Conservation (phyloP, 2,888 invertebrate species). For the Drosophila rellima region DNA sequence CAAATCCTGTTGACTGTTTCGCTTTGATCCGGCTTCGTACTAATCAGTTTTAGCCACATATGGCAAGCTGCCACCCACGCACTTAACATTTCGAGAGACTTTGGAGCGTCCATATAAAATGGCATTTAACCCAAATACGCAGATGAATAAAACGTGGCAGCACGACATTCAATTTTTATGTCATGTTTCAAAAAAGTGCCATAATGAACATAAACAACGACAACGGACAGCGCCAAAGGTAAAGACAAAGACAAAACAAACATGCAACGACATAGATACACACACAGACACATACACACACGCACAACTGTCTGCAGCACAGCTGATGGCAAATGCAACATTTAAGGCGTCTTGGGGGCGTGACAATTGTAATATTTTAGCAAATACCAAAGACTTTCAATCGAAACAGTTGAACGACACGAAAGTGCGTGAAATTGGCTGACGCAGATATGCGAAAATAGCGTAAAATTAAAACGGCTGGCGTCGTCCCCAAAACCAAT, state of each 20-base stretch:
- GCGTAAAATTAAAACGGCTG: slow-evolving; percentile 82
- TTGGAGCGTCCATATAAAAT: slow-evolving; percentile 60
- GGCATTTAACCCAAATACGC: slow-evolving; percentile 74
- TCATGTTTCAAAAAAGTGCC: slow-evolving; percentile 51
- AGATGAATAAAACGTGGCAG: slow-evolving; percentile 64
- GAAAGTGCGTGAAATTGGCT: slow-evolving; percentile 63
- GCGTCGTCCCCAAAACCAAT: slow-evolving; percentile 45
- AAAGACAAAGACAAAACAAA: slow-evolving; percentile 31
- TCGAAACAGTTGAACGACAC: slow-evolving; percentile 71
- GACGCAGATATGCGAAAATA: slow-evolving; percentile 73
- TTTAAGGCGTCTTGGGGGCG: slow-evolving; percentile 48
- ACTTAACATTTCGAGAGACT: slow-evolving; percentile 36
- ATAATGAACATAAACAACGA: slow-evolving; percentile 47
- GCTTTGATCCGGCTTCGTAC: background rate
- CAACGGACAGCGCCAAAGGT: slow-evolving; percentile 11
- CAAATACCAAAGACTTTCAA: slow-evolving; percentile 63
- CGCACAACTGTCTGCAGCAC: slow-evolving; percentile 17
- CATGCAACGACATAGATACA: slow-evolving; percentile 39
- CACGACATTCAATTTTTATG: slow-evolving; percentile 72
- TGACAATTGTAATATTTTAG: slow-evolving; percentile 48
- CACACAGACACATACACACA: slow-evolving; percentile 20
- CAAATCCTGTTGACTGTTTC: background rate
- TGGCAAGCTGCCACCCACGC: slow-evolving; percentile 42
- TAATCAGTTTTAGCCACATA: slow-evolving; percentile 19
- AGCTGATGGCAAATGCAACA: slow-evolving; percentile 69